A percentile compares a stretch with the other conserved stretches of the same genome.
Conservation (phyloP, 2,113 vertebrate species). For the Trogon melanurus region DNA sequence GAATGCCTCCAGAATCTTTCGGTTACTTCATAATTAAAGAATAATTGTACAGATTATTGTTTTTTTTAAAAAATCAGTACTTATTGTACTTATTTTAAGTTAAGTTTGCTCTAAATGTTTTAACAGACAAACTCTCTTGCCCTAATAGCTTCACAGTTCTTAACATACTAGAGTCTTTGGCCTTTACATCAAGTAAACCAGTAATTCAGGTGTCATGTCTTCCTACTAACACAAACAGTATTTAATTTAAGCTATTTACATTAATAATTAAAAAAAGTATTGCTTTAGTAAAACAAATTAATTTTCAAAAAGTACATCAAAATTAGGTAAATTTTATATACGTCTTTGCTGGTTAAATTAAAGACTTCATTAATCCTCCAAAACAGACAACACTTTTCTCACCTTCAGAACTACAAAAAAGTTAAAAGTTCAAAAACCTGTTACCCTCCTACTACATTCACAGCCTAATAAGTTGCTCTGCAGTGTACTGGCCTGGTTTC, state of each 20-base stretch:
- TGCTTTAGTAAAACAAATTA: not conserved
- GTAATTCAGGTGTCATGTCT: not conserved
- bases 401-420: not conserved
- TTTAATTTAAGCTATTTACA: not conserved
- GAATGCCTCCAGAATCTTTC: not conserved
- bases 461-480: not conserved
- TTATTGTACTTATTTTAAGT: not conserved
- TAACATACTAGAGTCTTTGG: not conserved
- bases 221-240: not conserved
- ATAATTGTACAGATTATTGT: not conserved
- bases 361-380: not conserved
- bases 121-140: not conserved
- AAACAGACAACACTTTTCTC: not conserved
- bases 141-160: not conserved
- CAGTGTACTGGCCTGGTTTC: constrained; percentile 17
- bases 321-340: not conserved
- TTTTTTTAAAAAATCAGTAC: not conserved
- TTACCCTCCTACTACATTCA: not conserved
- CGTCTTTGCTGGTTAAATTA: not conserved
- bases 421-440: not conserved
- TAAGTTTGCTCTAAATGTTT: not conserved
- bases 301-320: not conserved
- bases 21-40: not conserved
- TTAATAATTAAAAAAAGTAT: not conserved
- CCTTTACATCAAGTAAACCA: not conserved